Evolutionary conservation across 2,797 vertebrate genomes (phyloP).

Genomic region (Anguilla pacifica): DNA sequence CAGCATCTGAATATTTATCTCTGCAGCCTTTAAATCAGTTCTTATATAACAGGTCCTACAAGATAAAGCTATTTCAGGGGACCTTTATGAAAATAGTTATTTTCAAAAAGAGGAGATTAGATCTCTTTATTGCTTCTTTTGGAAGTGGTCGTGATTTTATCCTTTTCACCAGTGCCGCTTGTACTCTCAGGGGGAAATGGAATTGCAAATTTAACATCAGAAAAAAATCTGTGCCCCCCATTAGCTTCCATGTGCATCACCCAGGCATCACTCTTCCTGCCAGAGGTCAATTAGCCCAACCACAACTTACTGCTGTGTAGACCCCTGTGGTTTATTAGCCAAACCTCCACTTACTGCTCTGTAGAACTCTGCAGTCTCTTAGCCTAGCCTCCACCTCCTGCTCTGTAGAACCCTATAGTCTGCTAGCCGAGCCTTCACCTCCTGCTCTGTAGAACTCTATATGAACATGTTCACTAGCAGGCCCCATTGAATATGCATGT

Average conservation of each 20-base stretch:
- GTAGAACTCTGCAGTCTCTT: too few relatives aligned
- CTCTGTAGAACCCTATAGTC: too few relatives aligned
- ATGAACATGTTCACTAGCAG: too few relatives aligned
- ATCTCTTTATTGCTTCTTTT: background rate
- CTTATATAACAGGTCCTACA: slow-evolving; percentile 5
- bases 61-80: slow-evolving; percentile 2
- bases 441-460: too few relatives aligned
- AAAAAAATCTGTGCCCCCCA: background rate
- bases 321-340: too few relatives aligned
- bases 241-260: background rate
- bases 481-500: too few relatives aligned
- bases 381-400: too few relatives aligned
- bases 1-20: background rate
- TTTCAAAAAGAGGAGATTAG: slow-evolving; percentile 12
- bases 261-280: too few relatives aligned
- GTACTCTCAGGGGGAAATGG: background rate
- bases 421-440: too few relatives aligned
- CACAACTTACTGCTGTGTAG: too few relatives aligned
- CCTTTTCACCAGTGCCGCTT: background rate
- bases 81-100: slow-evolving; percentile 16
- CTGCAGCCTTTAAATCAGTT: slow-evolving; percentile 5
- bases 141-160: background rate
- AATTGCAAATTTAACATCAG: background rate
- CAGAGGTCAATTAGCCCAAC: too few relatives aligned
- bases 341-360: too few relatives aligned